phyloP scores from a whole-genome alignment of 2,113 vertebrate genomes.

The Labeo catla region DNA sequence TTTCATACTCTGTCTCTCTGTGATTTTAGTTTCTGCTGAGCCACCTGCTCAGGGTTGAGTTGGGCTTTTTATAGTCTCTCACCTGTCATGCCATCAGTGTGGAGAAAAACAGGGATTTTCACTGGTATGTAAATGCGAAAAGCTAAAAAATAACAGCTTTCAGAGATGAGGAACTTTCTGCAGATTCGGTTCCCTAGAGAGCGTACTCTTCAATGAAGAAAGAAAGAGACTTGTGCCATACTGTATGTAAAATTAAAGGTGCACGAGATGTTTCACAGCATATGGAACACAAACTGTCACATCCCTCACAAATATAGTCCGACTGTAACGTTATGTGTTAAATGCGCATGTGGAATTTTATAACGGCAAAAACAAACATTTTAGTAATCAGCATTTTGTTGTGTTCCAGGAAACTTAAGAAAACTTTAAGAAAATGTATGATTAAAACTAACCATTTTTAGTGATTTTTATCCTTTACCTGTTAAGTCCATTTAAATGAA shows the following conservation, averaged over 20 bases:
- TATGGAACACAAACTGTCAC: constrained; percentile 28
- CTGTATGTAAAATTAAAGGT: constrained; percentile 45
- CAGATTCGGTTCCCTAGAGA: constrained; percentile 25
- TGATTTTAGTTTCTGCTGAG: constrained; percentile 57
- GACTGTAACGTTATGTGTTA: neutral
- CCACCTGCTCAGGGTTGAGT: constrained; percentile 62
- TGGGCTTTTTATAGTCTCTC: constrained; percentile 65
- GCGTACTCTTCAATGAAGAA: constrained; percentile 10
- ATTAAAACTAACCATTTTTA: neutral
- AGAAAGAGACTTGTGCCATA: constrained; percentile 40
- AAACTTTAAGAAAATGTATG: neutral
- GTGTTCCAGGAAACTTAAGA: neutral
- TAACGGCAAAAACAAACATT: neutral
- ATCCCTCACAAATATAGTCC: neutral
- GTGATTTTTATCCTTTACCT: neutral
- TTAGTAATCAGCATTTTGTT: neutral
- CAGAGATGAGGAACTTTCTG: constrained; percentile 39
- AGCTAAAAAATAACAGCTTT: constrained; percentile 39
- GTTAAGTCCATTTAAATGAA: neutral
- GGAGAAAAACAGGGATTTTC: constrained; percentile 57
- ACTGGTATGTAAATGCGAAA: constrained; percentile 65
- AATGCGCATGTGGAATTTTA: neutral
- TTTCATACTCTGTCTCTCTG: constrained; percentile 3
- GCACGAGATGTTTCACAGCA: constrained; percentile 52
- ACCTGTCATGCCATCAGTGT: constrained; percentile 61